phyloP scores from a whole-genome alignment of 2,113 vertebrate species.

The Apus apus region DNA sequence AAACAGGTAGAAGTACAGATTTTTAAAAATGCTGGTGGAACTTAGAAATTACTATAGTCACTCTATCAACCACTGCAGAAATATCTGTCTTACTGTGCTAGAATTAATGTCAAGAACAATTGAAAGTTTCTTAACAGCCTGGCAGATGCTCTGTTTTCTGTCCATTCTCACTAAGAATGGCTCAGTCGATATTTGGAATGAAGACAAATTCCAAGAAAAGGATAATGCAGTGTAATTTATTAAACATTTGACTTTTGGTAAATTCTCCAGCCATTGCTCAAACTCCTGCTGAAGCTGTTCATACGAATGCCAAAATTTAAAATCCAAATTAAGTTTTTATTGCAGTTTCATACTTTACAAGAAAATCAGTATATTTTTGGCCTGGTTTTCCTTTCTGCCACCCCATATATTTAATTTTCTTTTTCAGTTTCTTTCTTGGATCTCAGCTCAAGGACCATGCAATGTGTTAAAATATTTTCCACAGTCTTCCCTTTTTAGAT shows the following conservation, averaged over 20 bases:
- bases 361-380: background rate
- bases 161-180: background rate
- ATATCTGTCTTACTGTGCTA: background rate
- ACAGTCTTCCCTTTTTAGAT: background rate
- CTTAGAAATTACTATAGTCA: background rate
- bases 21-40: background rate
- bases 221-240: slow-evolving; percentile 4
- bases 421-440: background rate
- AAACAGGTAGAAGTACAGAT: background rate
- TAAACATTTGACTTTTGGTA: background rate
- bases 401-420: background rate
- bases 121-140: background rate
- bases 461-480: background rate
- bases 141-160: slow-evolving; percentile 4
- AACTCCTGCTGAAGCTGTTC: background rate
- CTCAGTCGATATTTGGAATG: background rate
- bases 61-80: background rate
- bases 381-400: background rate
- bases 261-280: background rate
- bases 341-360: background rate
- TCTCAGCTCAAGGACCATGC: background rate
- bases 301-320: background rate
- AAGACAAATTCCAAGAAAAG: background rate
- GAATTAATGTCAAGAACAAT: background rate
- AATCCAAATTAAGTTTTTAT: background rate